These are phyloP conservation scores for Lithophane semibrunnea DNA, from an alignment of 2,888 invertebrate species.

Conservation along the genomic window DNA sequence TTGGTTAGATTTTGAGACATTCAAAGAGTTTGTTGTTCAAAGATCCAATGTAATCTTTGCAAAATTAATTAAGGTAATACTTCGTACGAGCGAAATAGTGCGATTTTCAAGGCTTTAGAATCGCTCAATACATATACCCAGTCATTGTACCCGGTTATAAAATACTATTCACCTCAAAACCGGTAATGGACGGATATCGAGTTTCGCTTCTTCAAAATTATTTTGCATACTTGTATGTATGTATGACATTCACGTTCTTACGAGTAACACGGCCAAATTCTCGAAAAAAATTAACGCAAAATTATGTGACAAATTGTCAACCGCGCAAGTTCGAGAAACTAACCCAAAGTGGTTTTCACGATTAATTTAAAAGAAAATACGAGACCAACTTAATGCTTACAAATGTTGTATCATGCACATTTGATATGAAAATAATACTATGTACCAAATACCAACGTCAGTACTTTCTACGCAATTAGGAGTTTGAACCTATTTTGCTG, in stretches of 20 bases:
- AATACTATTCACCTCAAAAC: neutral
- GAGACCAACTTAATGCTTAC: neutral
- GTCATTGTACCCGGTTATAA: neutral
- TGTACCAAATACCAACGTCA: neutral
- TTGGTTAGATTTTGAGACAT: neutral
- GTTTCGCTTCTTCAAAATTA: neutral
- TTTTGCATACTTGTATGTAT: neutral
- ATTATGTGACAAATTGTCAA: too few relatives aligned
- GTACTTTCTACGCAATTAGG: neutral
- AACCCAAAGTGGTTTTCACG: neutral
- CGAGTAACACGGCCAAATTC: neutral
- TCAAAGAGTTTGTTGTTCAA: neutral
- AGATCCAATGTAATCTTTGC: neutral
- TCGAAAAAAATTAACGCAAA: too few relatives aligned
- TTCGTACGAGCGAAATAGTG: neutral
- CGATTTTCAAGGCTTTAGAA: neutral
- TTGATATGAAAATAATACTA: neutral
- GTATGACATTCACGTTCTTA: neutral
- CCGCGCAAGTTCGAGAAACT: too few relatives aligned
- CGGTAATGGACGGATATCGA: neutral
- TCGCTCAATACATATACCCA: neutral
- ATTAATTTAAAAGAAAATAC: neutral
- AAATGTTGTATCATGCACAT: constrained; percentile 43
- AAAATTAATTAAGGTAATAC: too few relatives aligned
- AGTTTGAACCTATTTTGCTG: neutral